Evolutionary conservation across 2,113 vertebrate genomes (phyloP), one percentile per base, ranked within the genome.

Genomic region (Megalops atlanticus): DNA sequence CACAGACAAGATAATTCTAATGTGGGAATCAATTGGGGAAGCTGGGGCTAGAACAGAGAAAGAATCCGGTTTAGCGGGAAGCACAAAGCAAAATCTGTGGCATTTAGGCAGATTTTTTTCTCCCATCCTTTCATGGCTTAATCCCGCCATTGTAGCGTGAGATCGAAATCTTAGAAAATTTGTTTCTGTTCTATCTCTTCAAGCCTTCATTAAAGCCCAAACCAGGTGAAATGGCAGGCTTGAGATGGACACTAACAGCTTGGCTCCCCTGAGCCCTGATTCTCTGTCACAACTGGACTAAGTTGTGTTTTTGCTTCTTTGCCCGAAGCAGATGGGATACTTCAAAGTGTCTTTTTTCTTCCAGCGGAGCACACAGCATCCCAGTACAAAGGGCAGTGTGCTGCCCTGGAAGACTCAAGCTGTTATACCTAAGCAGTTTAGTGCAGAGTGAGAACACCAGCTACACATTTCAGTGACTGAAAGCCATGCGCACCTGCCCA

Each of bases 121-220:
- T 35, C 35, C 36, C 36, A 18, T 5, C 11, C 16, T 74, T 74
- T 74, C 21, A 3, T 8, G 12, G 24, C 24, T 43, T 49, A 54
- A 38, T 54, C 33, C 31, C 74, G 52, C 15, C 3, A 47, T 74
- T 74, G 68, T n/a, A 18, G 18, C 43, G 18, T 40, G 33, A 74
- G 33, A 82, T 85, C 70, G 78, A 41, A 73, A 84, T 76, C 83
- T 80, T 45, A 21, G 54, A 73, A 52, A 41, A 41, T 77, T 76
- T 72, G 38, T 39, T 27, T 78, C 36, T 80, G 82, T 74, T 41
- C 43, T 74, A 82, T 84, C 75, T 85, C 54, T 69, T 81, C 71
- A 73, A 71, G 77, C 77, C 77, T 64, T 84, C 43, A 86, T 86
- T 84, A 82, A 80, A 75, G 74, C 64, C 81, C 70, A 76, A 4